A percentile compares a stretch with the other conserved stretches of the same genome.
phyloP scores from a whole-genome alignment of 2,113 vertebrate genomes.

The Sakesphorus luctuosus region DNA sequence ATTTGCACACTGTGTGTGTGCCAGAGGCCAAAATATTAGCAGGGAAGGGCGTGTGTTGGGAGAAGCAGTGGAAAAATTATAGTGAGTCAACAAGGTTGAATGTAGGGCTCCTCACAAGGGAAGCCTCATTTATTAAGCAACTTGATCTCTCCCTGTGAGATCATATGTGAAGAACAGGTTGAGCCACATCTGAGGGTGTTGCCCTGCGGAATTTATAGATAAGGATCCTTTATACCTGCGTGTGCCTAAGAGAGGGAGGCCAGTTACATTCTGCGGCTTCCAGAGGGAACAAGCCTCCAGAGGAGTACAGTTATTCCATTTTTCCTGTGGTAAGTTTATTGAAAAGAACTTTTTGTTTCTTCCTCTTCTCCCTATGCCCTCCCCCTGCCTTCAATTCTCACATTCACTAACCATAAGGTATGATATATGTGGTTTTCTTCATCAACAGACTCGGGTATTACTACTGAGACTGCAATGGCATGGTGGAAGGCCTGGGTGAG shows the following conservation, averaged over 20 bases:
- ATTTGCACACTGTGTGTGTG: neutral
- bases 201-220: slow-evolving; percentile 2
- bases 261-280: slow-evolving; percentile 35
- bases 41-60: neutral
- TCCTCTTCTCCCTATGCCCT: neutral
- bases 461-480: slow-evolving; percentile 13
- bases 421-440: neutral
- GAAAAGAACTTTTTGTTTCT: neutral
- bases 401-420: neutral
- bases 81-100: slow-evolving; percentile 17
- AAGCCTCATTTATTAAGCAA: slow-evolving; percentile 26
- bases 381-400: neutral
- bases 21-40: slow-evolving; percentile 18
- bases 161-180: slow-evolving; percentile 54
- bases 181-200: slow-evolving; percentile 35
- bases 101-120: neutral
- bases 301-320: slow-evolving; percentile 42
- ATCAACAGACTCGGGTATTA: neutral
- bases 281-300: neutral
- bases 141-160: neutral
- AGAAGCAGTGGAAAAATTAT: slow-evolving; percentile 33
- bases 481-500: slow-evolving; percentile 71
- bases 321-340: slow-evolving; percentile 31
- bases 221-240: neutral
- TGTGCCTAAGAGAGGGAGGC: neutral